phyloP scores from a whole-genome alignment of 2,888 invertebrate species.

The Drosophila niveifrons region DNA sequence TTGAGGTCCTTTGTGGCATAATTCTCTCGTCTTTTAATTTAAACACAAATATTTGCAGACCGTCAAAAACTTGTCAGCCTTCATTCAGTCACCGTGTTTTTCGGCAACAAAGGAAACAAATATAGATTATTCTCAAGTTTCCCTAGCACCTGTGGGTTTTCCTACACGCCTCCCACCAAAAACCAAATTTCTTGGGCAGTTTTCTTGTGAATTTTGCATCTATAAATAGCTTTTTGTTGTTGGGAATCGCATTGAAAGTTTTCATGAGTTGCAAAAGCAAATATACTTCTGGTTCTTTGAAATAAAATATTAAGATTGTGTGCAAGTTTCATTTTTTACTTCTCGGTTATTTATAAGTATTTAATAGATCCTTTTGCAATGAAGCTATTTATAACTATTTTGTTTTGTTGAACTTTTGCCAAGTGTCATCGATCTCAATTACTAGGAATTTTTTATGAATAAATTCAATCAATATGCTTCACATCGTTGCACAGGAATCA shows the following conservation, averaged over 20 bases:
- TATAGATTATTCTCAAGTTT: conserved; percentile 20
- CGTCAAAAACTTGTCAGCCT: conserved; percentile 26
- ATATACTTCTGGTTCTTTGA: neutral
- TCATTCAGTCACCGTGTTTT: conserved; percentile 19
- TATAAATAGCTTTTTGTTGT: conserved; percentile 4
- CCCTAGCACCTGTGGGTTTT: neutral
- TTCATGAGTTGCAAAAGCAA: neutral
- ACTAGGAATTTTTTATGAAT: too few relatives aligned
- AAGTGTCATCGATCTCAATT: too few relatives aligned
- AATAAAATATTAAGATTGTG: conserved; percentile 1
- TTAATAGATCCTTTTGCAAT: neutral
- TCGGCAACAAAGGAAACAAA: conserved; percentile 20
- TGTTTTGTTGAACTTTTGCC: too few relatives aligned
- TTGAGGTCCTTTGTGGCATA: conserved; percentile 15
- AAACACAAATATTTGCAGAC: conserved; percentile 44
- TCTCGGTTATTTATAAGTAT: neutral
- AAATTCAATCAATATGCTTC: too few relatives aligned
- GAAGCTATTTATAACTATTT: too few relatives aligned
- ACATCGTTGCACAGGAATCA: too few relatives aligned
- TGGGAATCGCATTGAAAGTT: neutral
- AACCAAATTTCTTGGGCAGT: neutral
- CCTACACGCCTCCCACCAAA: neutral
- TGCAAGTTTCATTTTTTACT: neutral
- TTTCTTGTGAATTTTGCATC: neutral
- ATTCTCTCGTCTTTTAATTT: conserved; percentile 26